A percentile compares a stretch with the other conserved stretches of the same genome.
These are phyloP conservation scores for Oncorhynchus keta DNA, from an alignment of 2,113 vertebrate genomes.

Conservation along the genomic window DNA sequence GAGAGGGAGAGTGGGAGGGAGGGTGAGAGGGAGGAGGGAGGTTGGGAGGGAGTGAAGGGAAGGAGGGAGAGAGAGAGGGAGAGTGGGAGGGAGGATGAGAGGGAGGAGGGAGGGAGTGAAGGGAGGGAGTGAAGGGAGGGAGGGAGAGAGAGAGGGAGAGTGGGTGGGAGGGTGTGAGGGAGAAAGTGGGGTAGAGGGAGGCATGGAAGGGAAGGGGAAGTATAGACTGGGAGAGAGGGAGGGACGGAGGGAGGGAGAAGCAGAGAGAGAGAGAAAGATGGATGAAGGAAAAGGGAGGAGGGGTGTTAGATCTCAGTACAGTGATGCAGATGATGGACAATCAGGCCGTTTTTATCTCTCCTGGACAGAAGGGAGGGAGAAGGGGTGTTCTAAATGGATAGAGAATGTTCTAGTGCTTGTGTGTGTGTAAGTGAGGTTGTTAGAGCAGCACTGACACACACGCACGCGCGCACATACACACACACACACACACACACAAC, in stretches of 20 bases:
- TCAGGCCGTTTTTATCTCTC: not conserved
- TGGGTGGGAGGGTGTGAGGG: not conserved
- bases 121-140: no score
- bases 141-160: constrained; percentile 22
- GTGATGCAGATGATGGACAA: constrained; percentile 17
- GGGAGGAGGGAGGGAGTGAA: constrained; percentile 26
- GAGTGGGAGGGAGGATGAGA: constrained; percentile 20
- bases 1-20: constrained; percentile 12
- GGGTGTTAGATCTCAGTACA: constrained; percentile 10
- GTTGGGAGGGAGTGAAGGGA: not conserved
- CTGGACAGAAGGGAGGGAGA: not conserved
- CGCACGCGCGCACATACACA: fast-evolving
- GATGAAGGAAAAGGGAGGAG: constrained; percentile 12
- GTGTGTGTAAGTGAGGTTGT: constrained; percentile 1
- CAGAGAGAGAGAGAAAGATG: not conserved
- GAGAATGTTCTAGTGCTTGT: not conserved
- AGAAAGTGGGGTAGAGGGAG: not conserved
- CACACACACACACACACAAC: no score
- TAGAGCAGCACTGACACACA: no score
- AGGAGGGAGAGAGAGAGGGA: constrained; percentile 33
- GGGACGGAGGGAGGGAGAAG: constrained; percentile 29
- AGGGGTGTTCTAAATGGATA: not conserved
- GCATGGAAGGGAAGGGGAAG: constrained; percentile 13
- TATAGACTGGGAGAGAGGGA: constrained; percentile 23
- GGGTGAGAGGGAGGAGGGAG: not conserved